These are phyloP conservation scores for Cryptosula pallasiana DNA, from an alignment of 2,888 invertebrate genomes.

Conservation along the genomic window DNA sequence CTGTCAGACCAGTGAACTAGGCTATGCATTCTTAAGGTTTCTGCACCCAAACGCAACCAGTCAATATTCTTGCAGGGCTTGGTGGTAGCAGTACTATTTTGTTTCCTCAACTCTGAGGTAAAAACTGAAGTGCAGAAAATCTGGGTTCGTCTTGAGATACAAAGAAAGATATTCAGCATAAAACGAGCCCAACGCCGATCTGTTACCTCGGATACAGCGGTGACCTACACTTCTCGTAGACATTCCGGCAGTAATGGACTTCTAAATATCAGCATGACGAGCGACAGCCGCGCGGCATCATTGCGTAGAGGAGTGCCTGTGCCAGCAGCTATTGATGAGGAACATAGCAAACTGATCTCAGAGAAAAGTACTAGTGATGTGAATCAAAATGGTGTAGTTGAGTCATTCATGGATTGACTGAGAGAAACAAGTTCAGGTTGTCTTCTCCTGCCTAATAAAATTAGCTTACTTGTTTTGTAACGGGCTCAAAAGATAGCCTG, in stretches of 20 bases:
- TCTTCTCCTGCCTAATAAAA: too few species aligned
- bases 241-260: neutral
- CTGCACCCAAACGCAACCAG: too few species aligned
- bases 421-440: too few species aligned
- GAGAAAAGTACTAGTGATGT: neutral
- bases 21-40: too few species aligned
- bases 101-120: conserved; percentile 17
- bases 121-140: conserved; percentile 15
- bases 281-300: neutral
- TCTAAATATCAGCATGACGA: neutral
- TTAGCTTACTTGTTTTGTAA: too few species aligned
- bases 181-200: neutral
- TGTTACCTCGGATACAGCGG: neutral
- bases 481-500: too few species aligned
- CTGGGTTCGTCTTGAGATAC: neutral
- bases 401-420: too few species aligned
- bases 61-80: conserved; percentile 4
- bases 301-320: neutral
- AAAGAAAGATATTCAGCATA: neutral
- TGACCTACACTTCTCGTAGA: neutral
- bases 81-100: conserved; percentile 11
- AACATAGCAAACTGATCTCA: neutral
- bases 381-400: neutral
- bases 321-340: neutral
- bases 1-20: too few species aligned